Conservation (phyloP, 2,113 vertebrate species). For the Semnornis frantzii region DNA sequence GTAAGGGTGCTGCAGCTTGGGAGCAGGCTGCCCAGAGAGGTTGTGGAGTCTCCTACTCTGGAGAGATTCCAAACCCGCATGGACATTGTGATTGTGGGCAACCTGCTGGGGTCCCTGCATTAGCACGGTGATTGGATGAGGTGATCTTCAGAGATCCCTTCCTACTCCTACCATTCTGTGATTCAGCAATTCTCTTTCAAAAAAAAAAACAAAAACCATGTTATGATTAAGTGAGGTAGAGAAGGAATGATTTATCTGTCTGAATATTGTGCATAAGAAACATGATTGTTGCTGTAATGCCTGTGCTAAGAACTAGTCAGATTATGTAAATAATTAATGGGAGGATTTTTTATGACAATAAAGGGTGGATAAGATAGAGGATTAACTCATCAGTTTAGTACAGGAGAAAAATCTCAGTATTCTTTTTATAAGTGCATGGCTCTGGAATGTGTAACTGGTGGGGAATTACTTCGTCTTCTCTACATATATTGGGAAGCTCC, state of each 20-base stretch:
- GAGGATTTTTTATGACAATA: neutral
- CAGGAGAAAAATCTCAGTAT: neutral
- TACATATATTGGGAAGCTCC: neutral
- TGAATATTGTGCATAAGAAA: neutral
- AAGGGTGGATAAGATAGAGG: neutral
- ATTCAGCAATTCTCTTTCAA: neutral
- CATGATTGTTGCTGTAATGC: neutral
- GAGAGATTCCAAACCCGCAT: too few species aligned
- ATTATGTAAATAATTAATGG: neutral
- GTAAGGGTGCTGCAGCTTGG: too few species aligned
- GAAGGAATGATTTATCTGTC: neutral
- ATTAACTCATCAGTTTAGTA: neutral
- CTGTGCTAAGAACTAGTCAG: neutral
- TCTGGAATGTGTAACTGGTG: neutral
- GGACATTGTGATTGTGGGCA: too few species aligned
- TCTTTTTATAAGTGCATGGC: neutral
- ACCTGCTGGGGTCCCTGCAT: too few species aligned
- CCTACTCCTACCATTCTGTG: too few species aligned
- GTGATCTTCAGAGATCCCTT: too few species aligned
- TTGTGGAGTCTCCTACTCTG: too few species aligned
- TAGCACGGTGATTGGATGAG: too few species aligned
- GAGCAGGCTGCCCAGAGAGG: too few species aligned
- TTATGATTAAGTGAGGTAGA: neutral
- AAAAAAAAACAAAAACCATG: neutral
- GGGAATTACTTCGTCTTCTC: neutral